Percentiles rank a stretch among this genome's conserved stretches.
phyloP scores from a whole-genome alignment of 2,113 vertebrate species.

The Cheirogaleus medius region DNA sequence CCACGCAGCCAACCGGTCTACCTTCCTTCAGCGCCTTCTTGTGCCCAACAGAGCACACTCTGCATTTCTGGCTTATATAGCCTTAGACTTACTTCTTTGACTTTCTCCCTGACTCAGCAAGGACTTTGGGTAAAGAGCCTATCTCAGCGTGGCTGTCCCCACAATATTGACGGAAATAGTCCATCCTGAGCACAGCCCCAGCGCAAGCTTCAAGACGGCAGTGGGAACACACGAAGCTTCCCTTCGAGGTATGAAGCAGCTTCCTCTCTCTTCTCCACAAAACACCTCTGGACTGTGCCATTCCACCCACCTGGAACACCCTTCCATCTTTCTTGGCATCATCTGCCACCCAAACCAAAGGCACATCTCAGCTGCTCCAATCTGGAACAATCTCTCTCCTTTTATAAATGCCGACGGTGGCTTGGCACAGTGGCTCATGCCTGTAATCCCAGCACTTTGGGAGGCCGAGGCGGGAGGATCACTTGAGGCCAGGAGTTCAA shows the following conservation, averaged over 20 bases:
- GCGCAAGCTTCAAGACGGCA: not conserved
- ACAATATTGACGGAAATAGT: not conserved
- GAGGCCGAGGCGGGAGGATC: too few relatives aligned
- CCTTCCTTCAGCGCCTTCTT: not conserved
- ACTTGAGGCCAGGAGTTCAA: too few relatives aligned
- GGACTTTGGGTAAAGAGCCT: not conserved
- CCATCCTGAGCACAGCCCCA: not conserved
- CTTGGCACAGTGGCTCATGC: too few relatives aligned
- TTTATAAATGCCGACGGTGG: not conserved
- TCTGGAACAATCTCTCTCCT: not conserved
- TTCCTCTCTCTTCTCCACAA: not conserved
- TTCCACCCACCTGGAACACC: not conserved
- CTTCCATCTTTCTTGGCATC: not conserved
- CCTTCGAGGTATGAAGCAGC: not conserved
- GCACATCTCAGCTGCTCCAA: not conserved
- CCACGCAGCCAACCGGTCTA: not conserved
- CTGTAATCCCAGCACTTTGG: too few relatives aligned
- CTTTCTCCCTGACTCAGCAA: not conserved
- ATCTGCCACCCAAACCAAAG: not conserved
- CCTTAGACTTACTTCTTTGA: not conserved
- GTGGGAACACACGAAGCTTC: not conserved
- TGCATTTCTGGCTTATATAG: not conserved
- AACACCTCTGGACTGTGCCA: not conserved
- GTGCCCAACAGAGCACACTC: not conserved
- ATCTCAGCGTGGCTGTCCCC: not conserved